Evolutionary conservation across 2,113 vertebrate species (phyloP).

Genomic region (Gopherus flavomarginatus): DNA sequence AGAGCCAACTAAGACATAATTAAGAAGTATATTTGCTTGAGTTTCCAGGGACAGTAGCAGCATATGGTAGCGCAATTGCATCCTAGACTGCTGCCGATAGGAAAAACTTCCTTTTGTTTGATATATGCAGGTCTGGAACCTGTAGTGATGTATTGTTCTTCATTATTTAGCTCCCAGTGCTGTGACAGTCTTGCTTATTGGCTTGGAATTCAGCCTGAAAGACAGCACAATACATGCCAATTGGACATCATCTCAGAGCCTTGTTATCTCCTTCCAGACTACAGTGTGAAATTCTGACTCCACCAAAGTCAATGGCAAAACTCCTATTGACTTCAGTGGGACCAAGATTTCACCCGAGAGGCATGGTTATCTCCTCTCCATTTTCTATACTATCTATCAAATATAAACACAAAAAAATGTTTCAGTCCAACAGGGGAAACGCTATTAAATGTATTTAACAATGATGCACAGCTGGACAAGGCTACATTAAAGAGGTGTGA

Average conservation of each 20-base stretch:
- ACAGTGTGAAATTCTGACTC: neutral
- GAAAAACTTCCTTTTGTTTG: neutral
- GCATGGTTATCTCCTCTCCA: neutral
- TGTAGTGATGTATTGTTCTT: neutral
- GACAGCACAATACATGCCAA: accelerated
- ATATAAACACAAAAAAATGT: neutral
- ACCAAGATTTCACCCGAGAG: neutral
- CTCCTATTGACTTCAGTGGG: neutral
- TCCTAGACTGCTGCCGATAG: neutral
- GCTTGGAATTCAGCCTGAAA: neutral
- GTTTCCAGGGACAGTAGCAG: neutral
- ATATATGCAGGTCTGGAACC: neutral
- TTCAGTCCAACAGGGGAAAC: neutral
- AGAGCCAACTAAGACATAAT: neutral
- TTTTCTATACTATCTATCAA: conserved; percentile 1
- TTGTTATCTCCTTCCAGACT: neutral
- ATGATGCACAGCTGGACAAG: neutral
- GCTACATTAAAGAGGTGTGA: neutral
- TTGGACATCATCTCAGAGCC: neutral
- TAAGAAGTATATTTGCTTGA: neutral
- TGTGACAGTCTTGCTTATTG: neutral
- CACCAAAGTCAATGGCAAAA: accelerated
- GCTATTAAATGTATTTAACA: neutral
- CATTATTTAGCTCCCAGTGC: neutral
- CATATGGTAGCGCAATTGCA: neutral